A percentile compares a stretch with the other conserved stretches of the same genome.
These are phyloP conservation scores for Crypturellus undulatus DNA, from an alignment of 2,113 vertebrate species.

Conservation along the genomic window DNA sequence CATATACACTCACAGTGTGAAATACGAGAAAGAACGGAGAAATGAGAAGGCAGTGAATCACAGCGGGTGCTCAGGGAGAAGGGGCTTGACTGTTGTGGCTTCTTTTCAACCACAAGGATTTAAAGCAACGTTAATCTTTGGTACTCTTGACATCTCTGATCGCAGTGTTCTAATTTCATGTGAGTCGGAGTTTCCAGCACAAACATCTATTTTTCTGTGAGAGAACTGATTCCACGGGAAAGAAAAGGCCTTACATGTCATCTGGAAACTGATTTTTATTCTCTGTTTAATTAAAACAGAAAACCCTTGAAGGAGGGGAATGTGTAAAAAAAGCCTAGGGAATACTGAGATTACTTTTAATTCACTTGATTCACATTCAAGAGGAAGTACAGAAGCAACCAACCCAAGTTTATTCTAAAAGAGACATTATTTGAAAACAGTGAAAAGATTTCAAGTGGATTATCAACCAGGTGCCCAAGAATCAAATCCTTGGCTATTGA, in stretches of 20 bases:
- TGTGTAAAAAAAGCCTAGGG: not conserved
- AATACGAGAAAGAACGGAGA: constrained; percentile 11
- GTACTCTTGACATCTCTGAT: not conserved
- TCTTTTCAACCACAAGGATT: not conserved
- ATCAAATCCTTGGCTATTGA: not conserved
- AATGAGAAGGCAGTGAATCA: not conserved
- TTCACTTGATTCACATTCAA: not conserved
- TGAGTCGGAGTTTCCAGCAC: not conserved
- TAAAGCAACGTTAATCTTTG: constrained; percentile 20
- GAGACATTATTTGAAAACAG: not conserved
- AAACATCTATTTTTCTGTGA: not conserved
- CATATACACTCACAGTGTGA: not conserved
- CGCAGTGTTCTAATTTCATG: constrained; percentile 10
- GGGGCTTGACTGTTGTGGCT: constrained; percentile 8
- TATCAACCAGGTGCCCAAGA: not conserved
- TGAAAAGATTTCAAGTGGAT: not conserved
- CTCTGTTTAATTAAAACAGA: not conserved
- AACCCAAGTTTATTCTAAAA: not conserved
- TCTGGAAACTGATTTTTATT: constrained; percentile 24
- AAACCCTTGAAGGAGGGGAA: not conserved
- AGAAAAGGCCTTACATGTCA: not conserved
- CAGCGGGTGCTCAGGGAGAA: not conserved
- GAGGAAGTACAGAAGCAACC: not conserved
- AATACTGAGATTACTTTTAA: not conserved
- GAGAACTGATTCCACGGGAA: not conserved